Base-by-base conservation (phyloP, 1,140 invertebrate species). In the Sycobia sp. region DNA sequence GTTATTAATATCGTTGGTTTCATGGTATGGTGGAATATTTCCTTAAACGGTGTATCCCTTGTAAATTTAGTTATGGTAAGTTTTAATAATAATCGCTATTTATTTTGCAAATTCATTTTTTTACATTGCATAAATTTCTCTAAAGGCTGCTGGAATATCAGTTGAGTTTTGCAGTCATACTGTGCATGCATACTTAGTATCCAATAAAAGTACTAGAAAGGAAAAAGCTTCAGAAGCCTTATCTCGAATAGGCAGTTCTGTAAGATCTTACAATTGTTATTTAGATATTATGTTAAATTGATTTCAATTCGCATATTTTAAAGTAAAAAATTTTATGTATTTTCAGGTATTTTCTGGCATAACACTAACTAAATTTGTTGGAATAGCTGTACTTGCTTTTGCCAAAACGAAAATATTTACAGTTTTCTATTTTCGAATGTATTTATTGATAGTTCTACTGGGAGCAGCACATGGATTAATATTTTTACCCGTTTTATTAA, bases 101-200 rank as follows among this genome's bases (percentile, higher is more conserved):
- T 57, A 10, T 23, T 38, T 38, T 34, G 25, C 20, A n/a, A n/a
- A n/a, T n/a, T n/a, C n/a, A n/a, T n/a, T 25, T 59, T 32, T 32
- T 32, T 29, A 27, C 1, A 10, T 34, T 50, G 20, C n/a, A 25
- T 29, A 16, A 3, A 1, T 46, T 46, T 32, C 2, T 32, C 11
- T 83, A 27, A 73, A 92, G 91, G 93, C 96, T 67, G 91, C 98
- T 64, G 97, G 97, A 63, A 99, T 99, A 67, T 91, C 95, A n/a
- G 97, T 99, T 2, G 97, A 99, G 83, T 99, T 99, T 82, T 98
- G 96, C 82, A 97, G 96, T 67, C 97, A 99, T 82, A 86, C 99
- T 66, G 93, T 96, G 27, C 91, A 96, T 77, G 91, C 93, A 22
- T 99, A 98, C 82, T 88, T 92, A 4, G 86, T 93, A 57, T 92